Evolutionary conservation across 1,140 invertebrate species (phyloP), one percentile per base, ranked within the genome.

Genomic region (Drosophila virilis): DNA sequence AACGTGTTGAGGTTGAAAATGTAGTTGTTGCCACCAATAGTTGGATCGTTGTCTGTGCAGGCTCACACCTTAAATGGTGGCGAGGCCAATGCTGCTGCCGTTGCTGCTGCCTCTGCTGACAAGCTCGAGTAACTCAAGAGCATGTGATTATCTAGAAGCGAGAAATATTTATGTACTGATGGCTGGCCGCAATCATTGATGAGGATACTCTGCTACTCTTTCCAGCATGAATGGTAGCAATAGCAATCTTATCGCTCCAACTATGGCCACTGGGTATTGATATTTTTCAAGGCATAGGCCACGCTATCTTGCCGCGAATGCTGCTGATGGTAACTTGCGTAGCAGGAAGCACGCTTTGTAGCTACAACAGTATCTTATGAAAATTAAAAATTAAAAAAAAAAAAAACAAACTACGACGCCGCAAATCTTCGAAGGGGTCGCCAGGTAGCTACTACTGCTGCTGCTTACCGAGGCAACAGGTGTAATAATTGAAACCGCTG

Each of bases 151-250:
- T 79, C 69, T 85, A 78, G 80, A 71, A 79, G 71, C 75, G 74
- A 77, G 66, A 86, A 84, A 90, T 89, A 89, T 90, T 89, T 89
- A 89, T 89, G 84, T 84, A 84, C 77, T 88, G 77, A 74, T 84
- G 57, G 71, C 67, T 32, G n/a, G 46, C 33, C 60, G 50, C 69
- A 74, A 81, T 84, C 80, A 88, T 88, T 88, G 78, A 80, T 80
- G 84, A 74, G 54, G 62, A 55, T 79, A 33, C 61, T 57, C 57
- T 57, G 40, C 60, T 46, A 22, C 45, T 5, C 38, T 65, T 52
- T 70, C 61, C 43, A 37, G 22, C 50, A 60, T 62, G 73, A 82
- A 79, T 82, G 76, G 74, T 68, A 72, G 52, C 15, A 13, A 38
- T 59, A 8, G 48, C 12, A 48, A 71, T 69, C 54, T 75, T 71